Evolutionary conservation across 2,113 vertebrate species (phyloP).

Genomic region (Neoarius graeffei): DNA sequence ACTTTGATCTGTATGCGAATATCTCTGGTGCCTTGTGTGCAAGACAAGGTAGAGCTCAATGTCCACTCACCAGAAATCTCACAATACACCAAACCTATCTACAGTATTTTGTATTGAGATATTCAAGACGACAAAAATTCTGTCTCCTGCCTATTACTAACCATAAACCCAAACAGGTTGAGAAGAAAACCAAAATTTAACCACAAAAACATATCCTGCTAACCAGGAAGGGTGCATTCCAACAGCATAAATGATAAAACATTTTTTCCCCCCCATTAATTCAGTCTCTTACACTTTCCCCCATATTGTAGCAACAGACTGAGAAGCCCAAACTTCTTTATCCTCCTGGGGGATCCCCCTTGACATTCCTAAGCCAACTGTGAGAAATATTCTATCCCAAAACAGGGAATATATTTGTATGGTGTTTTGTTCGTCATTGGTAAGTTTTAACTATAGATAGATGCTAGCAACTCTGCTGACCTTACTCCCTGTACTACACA

Average conservation of each 20-base stretch:
- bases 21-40: background rate
- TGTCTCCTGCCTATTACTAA: background rate
- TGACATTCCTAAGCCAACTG: background rate
- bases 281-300: background rate
- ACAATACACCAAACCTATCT: background rate
- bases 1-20: background rate
- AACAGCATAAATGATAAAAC: too few species aligned
- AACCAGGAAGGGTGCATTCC: background rate
- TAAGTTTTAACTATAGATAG: background rate
- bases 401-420: background rate
- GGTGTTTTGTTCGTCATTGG: background rate
- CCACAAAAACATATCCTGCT: background rate
- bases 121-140: background rate
- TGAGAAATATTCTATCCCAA: background rate
- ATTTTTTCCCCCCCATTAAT: background rate
- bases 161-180: background rate
- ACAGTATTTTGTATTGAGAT: background rate
- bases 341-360: background rate
- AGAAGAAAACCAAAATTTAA: background rate
- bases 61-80: background rate
- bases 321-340: background rate
- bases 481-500: background rate
- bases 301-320: background rate
- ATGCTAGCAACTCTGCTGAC: background rate
- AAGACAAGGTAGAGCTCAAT: background rate